Percentiles rank a stretch among this genome's conserved stretches.
These are phyloP conservation scores for Helleia helle DNA, from an alignment of 2,888 invertebrate species.

Conservation along the genomic window DNA sequence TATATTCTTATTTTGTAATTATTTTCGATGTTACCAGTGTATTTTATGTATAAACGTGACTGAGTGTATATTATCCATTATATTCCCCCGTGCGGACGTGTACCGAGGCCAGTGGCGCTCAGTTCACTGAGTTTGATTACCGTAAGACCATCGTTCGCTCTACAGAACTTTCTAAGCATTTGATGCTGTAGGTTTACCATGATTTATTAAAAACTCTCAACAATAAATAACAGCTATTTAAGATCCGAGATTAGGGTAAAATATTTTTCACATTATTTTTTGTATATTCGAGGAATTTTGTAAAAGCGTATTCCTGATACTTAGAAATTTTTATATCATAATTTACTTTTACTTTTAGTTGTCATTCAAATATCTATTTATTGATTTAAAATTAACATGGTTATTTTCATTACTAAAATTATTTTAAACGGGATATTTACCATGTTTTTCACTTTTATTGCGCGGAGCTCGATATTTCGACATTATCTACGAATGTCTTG, in stretches of 20 bases:
- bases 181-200: slow-evolving; percentile 32
- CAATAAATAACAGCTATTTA: slow-evolving; percentile 4
- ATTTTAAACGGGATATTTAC: too few relatives aligned
- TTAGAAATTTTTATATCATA: background rate
- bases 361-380: too few relatives aligned
- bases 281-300: too few relatives aligned
- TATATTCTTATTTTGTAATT: too few relatives aligned
- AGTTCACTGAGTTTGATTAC: slow-evolving; percentile 50
- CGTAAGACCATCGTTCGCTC: slow-evolving; percentile 41
- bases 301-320: too few relatives aligned
- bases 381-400: too few relatives aligned
- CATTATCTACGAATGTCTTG: too few relatives aligned
- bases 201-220: slow-evolving; percentile 12
- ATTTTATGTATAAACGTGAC: background rate
- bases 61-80: slow-evolving; percentile 4
- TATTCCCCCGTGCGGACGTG: slow-evolving; percentile 6
- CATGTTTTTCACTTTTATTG: too few relatives aligned
- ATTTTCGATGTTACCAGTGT: too few relatives aligned
- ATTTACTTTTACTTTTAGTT: background rate
- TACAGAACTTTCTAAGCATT: slow-evolving; percentile 48
- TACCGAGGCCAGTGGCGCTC: slow-evolving; percentile 8
- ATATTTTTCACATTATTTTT: background rate
- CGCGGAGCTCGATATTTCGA: too few relatives aligned
- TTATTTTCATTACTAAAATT: too few relatives aligned
- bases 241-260: background rate